Evolutionary conservation across 2,888 invertebrate genomes (phyloP), one percentile per base, ranked within the genome.

Genomic region (Dynastes tityus): DNA sequence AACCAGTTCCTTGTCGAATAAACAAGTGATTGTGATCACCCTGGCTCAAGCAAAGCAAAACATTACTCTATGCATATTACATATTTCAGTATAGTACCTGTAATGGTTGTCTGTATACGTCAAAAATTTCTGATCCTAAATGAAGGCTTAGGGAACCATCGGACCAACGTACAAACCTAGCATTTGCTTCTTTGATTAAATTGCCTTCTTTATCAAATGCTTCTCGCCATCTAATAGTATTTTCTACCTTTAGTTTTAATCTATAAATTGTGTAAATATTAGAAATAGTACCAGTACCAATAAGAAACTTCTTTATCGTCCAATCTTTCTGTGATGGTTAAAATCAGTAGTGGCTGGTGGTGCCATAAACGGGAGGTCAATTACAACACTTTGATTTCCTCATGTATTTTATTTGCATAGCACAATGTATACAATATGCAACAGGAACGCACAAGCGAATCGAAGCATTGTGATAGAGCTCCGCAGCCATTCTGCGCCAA

Each of bases 11-110:
- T 92, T 99, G 98, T 0, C 99, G 94, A 80, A 99, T 97, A 89
- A 98, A 99, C 82, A 99, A 90, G 87, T 99, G 99, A 89, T 99
- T 99, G 90, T 98, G 97, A 88, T 98, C 98, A 11, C 98, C 98
- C 91, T 94, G 45, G 91, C 74, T 70, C 37, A 68, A 75, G 58
- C 53, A 4, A 77, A 55, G 45, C 37, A 22, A 64, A 49, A 51
- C 27, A 70, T 65, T 16, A 11, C 1, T 53, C 27, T 37, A 64
- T 53, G 4, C n/a, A 49, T 22, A 16, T 16, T 55, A 32, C 32
- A 5, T 32, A 55, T 22, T 22, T 55, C n/a, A 55, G 8, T 6
- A 65, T 85, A 88, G 89, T 85, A 93, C 93, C 86, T 96, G 96
- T 13, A 97, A 89, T 0, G 97, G 96, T 88, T 98, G 98, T 83